phyloP scores from a whole-genome alignment of 2,888 invertebrate genomes.

The Stenodera caucasica region DNA sequence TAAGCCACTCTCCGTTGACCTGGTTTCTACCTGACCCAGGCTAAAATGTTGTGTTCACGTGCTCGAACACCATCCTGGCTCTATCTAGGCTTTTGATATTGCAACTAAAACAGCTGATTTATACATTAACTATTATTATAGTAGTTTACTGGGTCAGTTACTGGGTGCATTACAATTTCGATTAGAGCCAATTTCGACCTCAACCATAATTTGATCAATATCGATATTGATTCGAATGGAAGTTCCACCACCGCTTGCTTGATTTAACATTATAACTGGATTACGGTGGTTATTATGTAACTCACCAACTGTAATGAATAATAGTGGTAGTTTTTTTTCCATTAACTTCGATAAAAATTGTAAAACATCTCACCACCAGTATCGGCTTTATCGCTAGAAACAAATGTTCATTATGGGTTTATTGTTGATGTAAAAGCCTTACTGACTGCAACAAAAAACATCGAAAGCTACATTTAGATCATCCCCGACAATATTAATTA shows the following conservation, averaged over 20 bases:
- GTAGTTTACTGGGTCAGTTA: constrained; percentile 20
- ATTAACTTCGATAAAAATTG: too few relatives aligned
- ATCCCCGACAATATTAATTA: background rate
- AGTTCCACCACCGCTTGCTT: background rate
- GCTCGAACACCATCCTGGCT: constrained; percentile 28
- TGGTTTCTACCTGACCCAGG: constrained; percentile 45
- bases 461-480: background rate
- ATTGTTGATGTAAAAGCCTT: background rate
- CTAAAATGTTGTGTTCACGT: constrained; percentile 39
- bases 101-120: constrained; percentile 45
- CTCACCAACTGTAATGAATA: background rate
- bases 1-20: constrained; percentile 45
- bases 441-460: too few relatives aligned
- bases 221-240: background rate
- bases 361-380: background rate
- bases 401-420: background rate
- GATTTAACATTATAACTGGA: too few relatives aligned
- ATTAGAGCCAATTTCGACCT: background rate
- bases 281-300: background rate
- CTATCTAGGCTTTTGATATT: constrained; percentile 35
- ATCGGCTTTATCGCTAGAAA: too few relatives aligned
- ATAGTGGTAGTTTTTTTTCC: background rate
- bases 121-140: constrained; percentile 31
- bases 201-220: background rate
- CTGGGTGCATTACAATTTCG: constrained; percentile 1